These are phyloP conservation scores for Trichogramma dendrolimi DNA, from an alignment of 2,888 invertebrate genomes.

Conservation along the genomic window DNA sequence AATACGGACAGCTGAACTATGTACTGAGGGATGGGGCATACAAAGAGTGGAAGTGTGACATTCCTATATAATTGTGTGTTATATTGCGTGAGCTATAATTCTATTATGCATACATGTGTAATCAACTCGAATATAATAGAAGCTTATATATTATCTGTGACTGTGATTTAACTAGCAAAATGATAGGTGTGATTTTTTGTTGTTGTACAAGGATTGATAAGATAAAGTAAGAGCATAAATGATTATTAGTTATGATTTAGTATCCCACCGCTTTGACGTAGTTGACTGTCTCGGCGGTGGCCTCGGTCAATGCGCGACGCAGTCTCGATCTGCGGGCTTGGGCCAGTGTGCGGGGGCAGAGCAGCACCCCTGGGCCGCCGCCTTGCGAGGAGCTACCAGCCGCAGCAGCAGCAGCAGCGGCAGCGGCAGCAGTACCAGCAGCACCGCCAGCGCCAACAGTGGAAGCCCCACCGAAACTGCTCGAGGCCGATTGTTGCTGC, in stretches of 20 bases:
- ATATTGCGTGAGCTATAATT: too few relatives aligned
- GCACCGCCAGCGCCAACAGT: conserved; percentile 24
- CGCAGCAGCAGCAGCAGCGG: conserved; percentile 35
- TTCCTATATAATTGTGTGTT: too few relatives aligned
- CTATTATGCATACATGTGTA: too few relatives aligned
- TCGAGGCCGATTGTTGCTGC: conserved; percentile 7
- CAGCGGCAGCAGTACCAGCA: conserved; percentile 34
- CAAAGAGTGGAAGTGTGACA: too few relatives aligned
- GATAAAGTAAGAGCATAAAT: neutral
- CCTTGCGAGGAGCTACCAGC: conserved; percentile 33
- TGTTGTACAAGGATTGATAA: neutral
- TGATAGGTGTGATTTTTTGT: neutral
- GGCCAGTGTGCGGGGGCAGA: conserved; percentile 86
- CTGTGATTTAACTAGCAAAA: too few relatives aligned
- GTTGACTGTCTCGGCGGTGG: conserved; percentile 81
- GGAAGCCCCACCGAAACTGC: conserved; percentile 2
- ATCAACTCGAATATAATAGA: too few relatives aligned
- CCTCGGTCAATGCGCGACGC: conserved; percentile 85
- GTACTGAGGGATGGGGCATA: too few relatives aligned
- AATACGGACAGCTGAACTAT: too few relatives aligned
- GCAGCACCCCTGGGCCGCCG: conserved; percentile 72
- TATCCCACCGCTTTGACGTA: conserved; percentile 81
- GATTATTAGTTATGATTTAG: conserved; percentile 13
- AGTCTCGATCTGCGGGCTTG: conserved; percentile 80
- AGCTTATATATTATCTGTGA: too few relatives aligned